Evolutionary conservation across 2,888 invertebrate species (phyloP).

Genomic region (Scotopteryx bipunctaria): DNA sequence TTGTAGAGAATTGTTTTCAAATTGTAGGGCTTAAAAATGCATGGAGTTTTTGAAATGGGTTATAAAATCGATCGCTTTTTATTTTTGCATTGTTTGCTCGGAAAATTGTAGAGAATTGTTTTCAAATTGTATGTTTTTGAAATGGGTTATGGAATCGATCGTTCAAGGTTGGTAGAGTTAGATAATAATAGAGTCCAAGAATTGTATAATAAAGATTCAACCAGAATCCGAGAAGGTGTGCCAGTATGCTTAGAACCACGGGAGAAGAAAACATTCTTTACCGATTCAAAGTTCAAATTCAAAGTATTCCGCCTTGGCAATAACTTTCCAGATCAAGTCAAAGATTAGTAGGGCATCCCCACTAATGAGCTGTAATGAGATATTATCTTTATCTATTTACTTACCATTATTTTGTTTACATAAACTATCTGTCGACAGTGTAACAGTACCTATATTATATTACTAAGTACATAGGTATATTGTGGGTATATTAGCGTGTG

Average conservation of each 20-base stretch:
- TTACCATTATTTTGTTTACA: conserved; percentile 44
- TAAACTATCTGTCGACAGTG: conserved; percentile 25
- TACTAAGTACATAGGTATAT: conserved; percentile 1
- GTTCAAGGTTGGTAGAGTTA: too few relatives aligned
- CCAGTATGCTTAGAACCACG: too few relatives aligned
- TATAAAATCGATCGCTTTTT: background rate
- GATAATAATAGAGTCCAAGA: too few relatives aligned
- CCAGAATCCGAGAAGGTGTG: too few relatives aligned
- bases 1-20: conserved; percentile 23
- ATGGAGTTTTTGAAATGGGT: conserved; percentile 1
- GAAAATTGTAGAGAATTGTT: too few relatives aligned
- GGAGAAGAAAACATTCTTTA: too few relatives aligned
- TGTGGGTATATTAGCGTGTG: conserved; percentile 40
- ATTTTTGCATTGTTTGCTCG: too few relatives aligned
- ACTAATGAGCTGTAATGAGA: conserved; percentile 10
- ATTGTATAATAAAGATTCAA: too few relatives aligned
- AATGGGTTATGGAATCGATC: too few relatives aligned
- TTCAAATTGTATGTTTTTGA: too few relatives aligned
- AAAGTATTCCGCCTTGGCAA: background rate
- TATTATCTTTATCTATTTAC: conserved; percentile 35
- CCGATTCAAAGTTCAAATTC: background rate
- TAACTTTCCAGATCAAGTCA: background rate
- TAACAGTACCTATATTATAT: too few relatives aligned
- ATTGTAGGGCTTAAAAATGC: conserved; percentile 2
- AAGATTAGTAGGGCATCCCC: background rate